Percentiles rank a stretch among this genome's conserved stretches.
phyloP scores from a whole-genome alignment of 2,113 vertebrate genomes.

The Dendrocopos noguchii region DNA sequence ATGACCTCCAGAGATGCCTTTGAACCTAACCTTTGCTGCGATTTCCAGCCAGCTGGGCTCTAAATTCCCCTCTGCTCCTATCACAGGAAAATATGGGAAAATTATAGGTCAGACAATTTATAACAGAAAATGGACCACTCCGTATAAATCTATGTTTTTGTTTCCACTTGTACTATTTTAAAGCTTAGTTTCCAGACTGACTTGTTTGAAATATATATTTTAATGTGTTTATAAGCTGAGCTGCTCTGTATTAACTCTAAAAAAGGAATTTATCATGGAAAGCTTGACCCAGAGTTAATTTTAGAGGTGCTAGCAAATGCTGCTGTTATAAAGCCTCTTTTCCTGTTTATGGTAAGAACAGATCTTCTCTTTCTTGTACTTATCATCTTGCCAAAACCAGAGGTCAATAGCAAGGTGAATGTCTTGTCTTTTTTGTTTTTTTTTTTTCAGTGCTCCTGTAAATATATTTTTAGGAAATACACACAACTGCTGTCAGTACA shows the following conservation, averaged over 20 bases:
- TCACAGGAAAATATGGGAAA: not conserved
- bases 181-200: not conserved
- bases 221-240: constrained; percentile 2
- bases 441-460: constrained; percentile 14
- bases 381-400: constrained; percentile 28
- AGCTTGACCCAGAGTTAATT: constrained; percentile 48
- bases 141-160: not conserved
- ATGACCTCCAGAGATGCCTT: not conserved
- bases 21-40: not conserved
- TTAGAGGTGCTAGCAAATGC: constrained; percentile 50
- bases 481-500: not conserved
- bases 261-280: constrained; percentile 35
- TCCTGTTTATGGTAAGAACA: constrained; percentile 57
- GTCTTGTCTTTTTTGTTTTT: not conserved
- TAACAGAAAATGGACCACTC: not conserved
- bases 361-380: not conserved
- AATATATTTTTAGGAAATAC: constrained; percentile 7
- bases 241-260: constrained; percentile 33
- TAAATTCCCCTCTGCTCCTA: not conserved
- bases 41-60: not conserved
- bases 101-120: not conserved
- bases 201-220: not conserved
- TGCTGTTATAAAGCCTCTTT: constrained; percentile 30
- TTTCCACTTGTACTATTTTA: constrained; percentile 34
- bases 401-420: constrained; percentile 53